Base-by-base conservation (phyloP, 2,113 vertebrate genomes). In the Bostrychus sinensis region DNA sequence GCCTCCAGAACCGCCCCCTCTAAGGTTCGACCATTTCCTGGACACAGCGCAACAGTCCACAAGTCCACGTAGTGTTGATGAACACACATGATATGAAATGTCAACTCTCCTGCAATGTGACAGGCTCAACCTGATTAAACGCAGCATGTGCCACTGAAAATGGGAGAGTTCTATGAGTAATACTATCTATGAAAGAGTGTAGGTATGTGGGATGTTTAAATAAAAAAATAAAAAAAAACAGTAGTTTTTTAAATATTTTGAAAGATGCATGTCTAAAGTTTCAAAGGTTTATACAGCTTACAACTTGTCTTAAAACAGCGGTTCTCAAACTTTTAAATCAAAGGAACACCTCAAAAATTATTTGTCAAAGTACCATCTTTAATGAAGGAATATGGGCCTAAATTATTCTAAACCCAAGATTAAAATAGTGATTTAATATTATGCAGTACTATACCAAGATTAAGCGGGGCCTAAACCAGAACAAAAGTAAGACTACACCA, bases 41-140 rank as follows among this genome's bases (percentile, higher is more conserved):
- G 56, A 56, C 72, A 26, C 69, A 17, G 71, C 59, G 54, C 64
- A 50, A 42, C 59, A 39, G 68, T 55, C 62, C 37, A 63, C 19
- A 55, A 61, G 64, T 55, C 41, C 75, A 16, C n/a, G 62, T 23
- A 7, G 70, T 75, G 41, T 14, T 68, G 86, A 83, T 83, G 72
- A 88, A 82, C 84, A 78, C 83, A 80, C 72, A 54, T 55, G 77
- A 83, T 85, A 78, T 56, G 81, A 82, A 83, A 68, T 77, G 81
- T 88, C 84, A 73, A 41, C 71, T 66, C 75, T 82, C 69, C 79
- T 77, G 65, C 46, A 41, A 50, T 26, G 8, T 64, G 71, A 82
- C 85, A 63, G 64, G 63, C 77, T 78, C 67, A 64, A 54, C 67
- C 56, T 48, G 72, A 48, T 56, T 28, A 56, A 30, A 17, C 45